A percentile compares a stretch with the other conserved stretches of the same genome.
Evolutionary conservation across 2,797 vertebrate genomes (phyloP).

Genomic region (Phrynocephalus guinanensis): DNA sequence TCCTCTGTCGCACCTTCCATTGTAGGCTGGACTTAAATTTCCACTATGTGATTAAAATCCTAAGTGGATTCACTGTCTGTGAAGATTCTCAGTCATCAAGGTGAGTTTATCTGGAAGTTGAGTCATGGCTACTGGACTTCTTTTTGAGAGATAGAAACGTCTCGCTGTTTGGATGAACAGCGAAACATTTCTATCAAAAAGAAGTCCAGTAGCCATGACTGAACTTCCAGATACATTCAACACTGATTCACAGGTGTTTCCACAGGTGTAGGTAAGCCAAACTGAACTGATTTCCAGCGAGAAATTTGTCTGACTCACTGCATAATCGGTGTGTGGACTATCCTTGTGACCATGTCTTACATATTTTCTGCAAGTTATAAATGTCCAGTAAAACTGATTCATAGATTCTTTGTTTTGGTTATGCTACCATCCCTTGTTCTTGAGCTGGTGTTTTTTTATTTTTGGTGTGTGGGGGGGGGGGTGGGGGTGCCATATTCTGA

Average conservation of each 20-base stretch:
- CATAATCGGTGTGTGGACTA: rapidly evolving
- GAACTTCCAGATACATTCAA: neutral
- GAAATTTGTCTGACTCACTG: rapidly evolving
- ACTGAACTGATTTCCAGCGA: neutral
- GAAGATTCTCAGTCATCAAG: too few relatives aligned
- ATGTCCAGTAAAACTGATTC: too few relatives aligned
- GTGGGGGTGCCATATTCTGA: neutral
- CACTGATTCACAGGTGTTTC: neutral
- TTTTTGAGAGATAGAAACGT: too few relatives aligned
- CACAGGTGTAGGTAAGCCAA: neutral
- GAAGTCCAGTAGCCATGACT: too few relatives aligned
- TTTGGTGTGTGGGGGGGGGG: neutral
- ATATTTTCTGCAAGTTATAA: neutral
- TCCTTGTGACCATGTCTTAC: neutral
- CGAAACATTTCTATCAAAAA: too few relatives aligned
- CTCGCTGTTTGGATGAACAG: too few relatives aligned
- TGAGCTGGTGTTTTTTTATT: neutral
- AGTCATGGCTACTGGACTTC: too few relatives aligned
- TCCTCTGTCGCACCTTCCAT: neutral
- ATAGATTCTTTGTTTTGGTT: neutral
- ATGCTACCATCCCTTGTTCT: neutral
- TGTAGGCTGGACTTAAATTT: neutral
- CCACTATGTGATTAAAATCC: neutral
- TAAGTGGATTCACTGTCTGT: neutral
- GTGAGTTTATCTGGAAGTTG: too few relatives aligned